Percentiles rank a stretch among this genome's conserved stretches.
These are phyloP conservation scores for Leucoraja erinaceus DNA, from an alignment of 2,113 vertebrate genomes.

Conservation along the genomic window DNA sequence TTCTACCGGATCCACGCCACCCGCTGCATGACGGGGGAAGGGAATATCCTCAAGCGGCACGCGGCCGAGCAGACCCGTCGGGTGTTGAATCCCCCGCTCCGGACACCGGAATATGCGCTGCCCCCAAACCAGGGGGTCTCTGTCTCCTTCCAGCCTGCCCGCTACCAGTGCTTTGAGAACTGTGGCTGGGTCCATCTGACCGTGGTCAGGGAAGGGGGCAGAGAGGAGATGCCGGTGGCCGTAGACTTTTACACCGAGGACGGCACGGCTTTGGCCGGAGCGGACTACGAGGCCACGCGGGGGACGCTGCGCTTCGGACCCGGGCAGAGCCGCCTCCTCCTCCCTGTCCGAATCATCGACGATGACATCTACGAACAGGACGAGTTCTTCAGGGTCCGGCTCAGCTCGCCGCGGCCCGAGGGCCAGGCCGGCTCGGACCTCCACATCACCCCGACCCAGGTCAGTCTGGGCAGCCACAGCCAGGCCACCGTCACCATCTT, in stretches of 20 bases:
- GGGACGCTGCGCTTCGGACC: conserved; percentile 71
- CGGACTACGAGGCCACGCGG: conserved; percentile 73
- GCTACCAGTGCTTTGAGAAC: conserved; percentile 78
- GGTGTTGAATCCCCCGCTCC: conserved; percentile 64
- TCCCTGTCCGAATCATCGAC: conserved; percentile 68
- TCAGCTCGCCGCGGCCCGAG: conserved; percentile 42
- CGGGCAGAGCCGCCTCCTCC: conserved; percentile 65
- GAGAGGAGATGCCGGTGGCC: conserved; percentile 62
- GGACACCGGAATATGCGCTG: not conserved
- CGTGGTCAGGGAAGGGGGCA: conserved; percentile 61
- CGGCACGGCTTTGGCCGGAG: conserved; percentile 69
- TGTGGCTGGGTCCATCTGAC: conserved; percentile 68
- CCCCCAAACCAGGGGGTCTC: conserved; percentile 47
- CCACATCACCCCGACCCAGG: conserved; percentile 43
- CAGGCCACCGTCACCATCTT: conserved; percentile 73
- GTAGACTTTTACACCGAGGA: conserved; percentile 76
- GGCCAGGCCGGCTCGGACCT: conserved; percentile 45
- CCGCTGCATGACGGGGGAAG: conserved; percentile 75
- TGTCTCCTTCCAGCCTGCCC: conserved; percentile 65
- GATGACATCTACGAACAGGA: conserved; percentile 69
- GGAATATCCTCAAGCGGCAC: conserved; percentile 74
- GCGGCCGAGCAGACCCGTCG: conserved; percentile 73
- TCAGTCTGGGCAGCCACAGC: conserved; percentile 53
- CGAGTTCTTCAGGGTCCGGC: conserved; percentile 52
- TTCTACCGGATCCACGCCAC: conserved; percentile 79